Conservation (phyloP, 2,797 vertebrate species). For the Acipenser transmontanus region DNA sequence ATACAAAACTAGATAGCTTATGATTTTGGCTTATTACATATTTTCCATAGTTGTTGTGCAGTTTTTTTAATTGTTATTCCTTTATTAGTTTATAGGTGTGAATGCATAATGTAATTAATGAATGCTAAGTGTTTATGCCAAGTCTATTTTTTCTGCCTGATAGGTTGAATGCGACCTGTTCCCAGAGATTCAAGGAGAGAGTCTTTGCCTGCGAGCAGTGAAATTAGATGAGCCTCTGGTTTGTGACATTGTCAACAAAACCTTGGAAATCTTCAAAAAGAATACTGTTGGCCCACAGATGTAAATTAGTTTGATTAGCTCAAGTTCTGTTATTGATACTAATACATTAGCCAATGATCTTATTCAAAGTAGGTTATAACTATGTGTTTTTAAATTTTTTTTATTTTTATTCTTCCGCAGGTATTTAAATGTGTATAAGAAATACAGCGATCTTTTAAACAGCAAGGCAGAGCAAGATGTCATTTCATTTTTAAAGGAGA, state of each 20-base stretch:
- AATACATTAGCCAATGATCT: too few relatives aligned
- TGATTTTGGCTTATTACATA: too few relatives aligned
- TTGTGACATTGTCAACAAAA: constrained; percentile 55
- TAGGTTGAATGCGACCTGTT: constrained; percentile 80
- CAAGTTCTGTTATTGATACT: not conserved
- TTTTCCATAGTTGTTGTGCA: too few relatives aligned
- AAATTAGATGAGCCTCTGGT: constrained; percentile 66
- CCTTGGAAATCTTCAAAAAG: constrained; percentile 63
- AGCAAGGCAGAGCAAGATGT: constrained; percentile 57
- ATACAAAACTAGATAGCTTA: too few relatives aligned
- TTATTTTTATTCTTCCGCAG: constrained; percentile 42
- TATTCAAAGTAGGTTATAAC: not conserved
- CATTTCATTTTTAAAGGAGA: constrained; percentile 63
- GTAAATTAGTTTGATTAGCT: constrained; percentile 51
- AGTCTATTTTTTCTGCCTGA: constrained; percentile 18
- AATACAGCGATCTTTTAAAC: constrained; percentile 71
- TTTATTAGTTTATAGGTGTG: too few relatives aligned
- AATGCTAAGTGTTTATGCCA: not conserved
- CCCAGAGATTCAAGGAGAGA: constrained; percentile 50
- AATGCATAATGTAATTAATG: too few relatives aligned
- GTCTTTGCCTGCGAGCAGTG: constrained; percentile 63
- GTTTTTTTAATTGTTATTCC: too few relatives aligned
- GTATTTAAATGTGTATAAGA: constrained; percentile 76
- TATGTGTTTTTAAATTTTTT: not conserved
- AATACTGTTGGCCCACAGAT: constrained; percentile 77